These are phyloP conservation scores for Drosophila subobscura DNA, from an alignment of 1,140 invertebrate species.

Conservation along the genomic window DNA sequence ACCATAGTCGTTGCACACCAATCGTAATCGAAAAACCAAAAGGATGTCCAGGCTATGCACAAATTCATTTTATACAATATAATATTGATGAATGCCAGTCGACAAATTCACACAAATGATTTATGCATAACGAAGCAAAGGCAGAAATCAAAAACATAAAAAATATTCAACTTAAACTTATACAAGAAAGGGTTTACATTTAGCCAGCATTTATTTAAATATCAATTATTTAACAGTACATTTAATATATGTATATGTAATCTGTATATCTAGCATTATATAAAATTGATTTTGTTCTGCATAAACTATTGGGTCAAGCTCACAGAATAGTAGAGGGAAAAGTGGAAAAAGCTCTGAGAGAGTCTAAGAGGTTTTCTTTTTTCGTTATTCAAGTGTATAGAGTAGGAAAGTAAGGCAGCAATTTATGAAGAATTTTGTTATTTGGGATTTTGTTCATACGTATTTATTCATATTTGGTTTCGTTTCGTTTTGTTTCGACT, in stretches of 20 bases:
- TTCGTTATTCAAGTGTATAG: slow-evolving; percentile 27
- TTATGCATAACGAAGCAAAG: slow-evolving; percentile 29
- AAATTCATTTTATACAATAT: slow-evolving; percentile 31
- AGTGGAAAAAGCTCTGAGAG: slow-evolving; percentile 62
- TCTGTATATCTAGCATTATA: slow-evolving; percentile 6
- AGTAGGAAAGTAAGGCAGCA: slow-evolving; percentile 77
- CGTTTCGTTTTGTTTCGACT: slow-evolving; percentile 37
- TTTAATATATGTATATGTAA: slow-evolving; percentile 50
- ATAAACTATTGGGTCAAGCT: slow-evolving; percentile 56
- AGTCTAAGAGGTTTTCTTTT: slow-evolving; percentile 21
- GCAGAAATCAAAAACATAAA: background rate
- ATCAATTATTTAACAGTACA: slow-evolving; percentile 63
- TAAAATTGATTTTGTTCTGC: slow-evolving; percentile 39
- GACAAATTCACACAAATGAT: slow-evolving; percentile 50
- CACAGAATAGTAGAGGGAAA: slow-evolving; percentile 56
- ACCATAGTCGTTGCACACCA: slow-evolving; percentile 43
- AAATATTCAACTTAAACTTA: slow-evolving; percentile 42
- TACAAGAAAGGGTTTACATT: slow-evolving; percentile 34
- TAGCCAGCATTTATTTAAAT: slow-evolving; percentile 56
- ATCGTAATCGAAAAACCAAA: slow-evolving; percentile 32
- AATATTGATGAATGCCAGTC: slow-evolving; percentile 48
- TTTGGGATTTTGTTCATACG: slow-evolving; percentile 38
- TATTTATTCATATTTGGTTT: slow-evolving; percentile 3
- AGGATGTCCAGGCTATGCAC: background rate
- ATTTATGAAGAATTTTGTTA: slow-evolving; percentile 66